Evolutionary conservation across 2,888 invertebrate genomes (phyloP), one percentile per base, ranked within the genome.

Genomic region (Biston stratarius): DNA sequence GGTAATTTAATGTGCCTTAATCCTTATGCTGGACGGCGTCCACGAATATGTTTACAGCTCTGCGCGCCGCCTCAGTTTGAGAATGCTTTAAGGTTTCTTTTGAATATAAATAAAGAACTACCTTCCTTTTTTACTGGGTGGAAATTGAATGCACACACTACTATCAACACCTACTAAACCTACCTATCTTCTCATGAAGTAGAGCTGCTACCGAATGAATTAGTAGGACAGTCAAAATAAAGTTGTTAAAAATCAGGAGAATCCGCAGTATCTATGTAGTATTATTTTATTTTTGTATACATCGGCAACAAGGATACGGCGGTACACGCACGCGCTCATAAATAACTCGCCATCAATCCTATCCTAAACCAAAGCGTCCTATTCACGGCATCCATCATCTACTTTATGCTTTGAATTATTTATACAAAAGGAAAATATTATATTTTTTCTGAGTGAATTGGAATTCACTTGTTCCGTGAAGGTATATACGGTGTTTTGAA

Each of bases 391-490:
- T 76, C 68, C 71, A 75, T 73, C 74, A 72, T 70, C 67, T 68
- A 70, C 64, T 69, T 67, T 66, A 64, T 70, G 68, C 70, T 72
- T 71, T 77, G 74, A 77, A 77, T 80, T 77, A 77, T 77, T 77
- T 80, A 81, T 79, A 71, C 62, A 63, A 71, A 61, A 52, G 70
- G 69, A 74, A 76, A 73, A 74, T 61, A 52, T 60, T 64, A 69
- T 63, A 63, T 59, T 59, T 68, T 68, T 67, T 38, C 49, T 47
- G 62, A 69, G 68, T 59, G 75, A 78, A 79, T 79, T 77, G 77
- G 75, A 71, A 74, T 77, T 70, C 64, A 63, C 67, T 65, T 59
- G 34, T 59, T 44, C 48, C 61, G 61, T 3, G 24, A 24, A 24
- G 24, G 24, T 24, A 24, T 55, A 55, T 64, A 33, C 42, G 33